A percentile compares a stretch with the other conserved stretches of the same genome.
These are phyloP conservation scores for Aelia acuminata DNA, from an alignment of 2,888 invertebrate species.

Conservation along the genomic window DNA sequence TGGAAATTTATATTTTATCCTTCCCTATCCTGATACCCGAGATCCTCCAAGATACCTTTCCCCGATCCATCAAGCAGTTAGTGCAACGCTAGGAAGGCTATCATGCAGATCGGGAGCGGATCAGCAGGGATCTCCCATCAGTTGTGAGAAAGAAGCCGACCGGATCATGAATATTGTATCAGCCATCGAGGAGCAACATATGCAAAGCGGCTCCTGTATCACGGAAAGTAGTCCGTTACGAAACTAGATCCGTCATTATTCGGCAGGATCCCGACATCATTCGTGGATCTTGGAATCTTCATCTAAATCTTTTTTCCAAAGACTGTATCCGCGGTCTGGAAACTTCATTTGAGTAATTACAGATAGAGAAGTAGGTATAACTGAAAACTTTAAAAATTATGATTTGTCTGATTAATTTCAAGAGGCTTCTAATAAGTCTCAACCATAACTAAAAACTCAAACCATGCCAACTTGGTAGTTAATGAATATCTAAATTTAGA, in stretches of 20 bases:
- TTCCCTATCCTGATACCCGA: background rate
- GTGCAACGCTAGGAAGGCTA: background rate
- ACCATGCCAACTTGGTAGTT: no score
- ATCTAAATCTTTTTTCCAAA: background rate
- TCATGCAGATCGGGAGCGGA: background rate
- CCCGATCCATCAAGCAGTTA: background rate
- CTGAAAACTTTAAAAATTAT: no score
- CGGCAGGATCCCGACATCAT: background rate
- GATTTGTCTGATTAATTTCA: no score
- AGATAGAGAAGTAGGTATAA: no score
- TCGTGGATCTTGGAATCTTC: background rate
- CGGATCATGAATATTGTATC: conserved; percentile 32
- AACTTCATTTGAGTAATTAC: background rate
- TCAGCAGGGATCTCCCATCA: conserved; percentile 26
- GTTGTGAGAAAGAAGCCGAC: conserved; percentile 27
- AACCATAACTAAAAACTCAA: no score
- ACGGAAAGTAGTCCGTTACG: conserved; percentile 13
- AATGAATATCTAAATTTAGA: no score
- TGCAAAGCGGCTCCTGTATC: conserved; percentile 13
- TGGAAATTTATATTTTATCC: no score
- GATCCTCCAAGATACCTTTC: conserved; percentile 1
- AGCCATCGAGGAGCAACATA: background rate
- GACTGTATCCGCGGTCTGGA: background rate
- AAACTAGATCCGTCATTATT: conserved; percentile 34
- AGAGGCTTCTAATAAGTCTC: no score